phyloP scores from a whole-genome alignment of 2,797 vertebrate genomes.

The Bryconaethiops microstoma region DNA sequence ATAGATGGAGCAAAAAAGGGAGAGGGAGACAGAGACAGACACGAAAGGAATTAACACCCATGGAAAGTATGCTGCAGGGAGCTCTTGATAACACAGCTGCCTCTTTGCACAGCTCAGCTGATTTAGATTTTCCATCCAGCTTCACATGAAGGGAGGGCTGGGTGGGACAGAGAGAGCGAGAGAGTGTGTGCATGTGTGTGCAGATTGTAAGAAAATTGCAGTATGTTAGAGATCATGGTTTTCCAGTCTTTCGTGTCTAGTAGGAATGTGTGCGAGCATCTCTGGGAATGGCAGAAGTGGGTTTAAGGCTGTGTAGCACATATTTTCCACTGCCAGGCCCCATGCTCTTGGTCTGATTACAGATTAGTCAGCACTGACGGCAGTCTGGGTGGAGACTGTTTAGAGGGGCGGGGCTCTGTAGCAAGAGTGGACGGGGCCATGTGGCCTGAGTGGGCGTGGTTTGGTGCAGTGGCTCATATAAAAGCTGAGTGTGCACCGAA shows the following conservation, averaged over 20 bases:
- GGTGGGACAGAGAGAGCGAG: slow-evolving; percentile 9
- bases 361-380: slow-evolving; percentile 60
- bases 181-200: slow-evolving; percentile 14
- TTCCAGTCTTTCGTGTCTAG: slow-evolving; percentile 39
- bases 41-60: slow-evolving; percentile 50
- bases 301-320: slow-evolving; percentile 40
- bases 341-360: slow-evolving; percentile 42
- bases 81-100: slow-evolving; percentile 62
- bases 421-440: slow-evolving; percentile 22
- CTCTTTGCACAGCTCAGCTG: slow-evolving; percentile 57
- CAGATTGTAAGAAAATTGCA: slow-evolving; percentile 10
- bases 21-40: slow-evolving; percentile 19
- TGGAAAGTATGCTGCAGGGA: slow-evolving; percentile 62
- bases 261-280: slow-evolving; percentile 41
- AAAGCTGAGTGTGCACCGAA: slow-evolving; percentile 35
- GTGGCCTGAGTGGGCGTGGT: slow-evolving; percentile 20
- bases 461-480: slow-evolving; percentile 45
- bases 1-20: no score
- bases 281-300: slow-evolving; percentile 39
- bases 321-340: slow-evolving; percentile 56
- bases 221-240: slow-evolving; percentile 39
- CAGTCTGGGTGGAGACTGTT: slow-evolving; percentile 42
- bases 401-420: slow-evolving; percentile 26
- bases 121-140: slow-evolving; percentile 60
- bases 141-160: slow-evolving; percentile 38